Evolutionary conservation across 2,113 vertebrate genomes (phyloP).

Genomic region (Otocyon megalotis): DNA sequence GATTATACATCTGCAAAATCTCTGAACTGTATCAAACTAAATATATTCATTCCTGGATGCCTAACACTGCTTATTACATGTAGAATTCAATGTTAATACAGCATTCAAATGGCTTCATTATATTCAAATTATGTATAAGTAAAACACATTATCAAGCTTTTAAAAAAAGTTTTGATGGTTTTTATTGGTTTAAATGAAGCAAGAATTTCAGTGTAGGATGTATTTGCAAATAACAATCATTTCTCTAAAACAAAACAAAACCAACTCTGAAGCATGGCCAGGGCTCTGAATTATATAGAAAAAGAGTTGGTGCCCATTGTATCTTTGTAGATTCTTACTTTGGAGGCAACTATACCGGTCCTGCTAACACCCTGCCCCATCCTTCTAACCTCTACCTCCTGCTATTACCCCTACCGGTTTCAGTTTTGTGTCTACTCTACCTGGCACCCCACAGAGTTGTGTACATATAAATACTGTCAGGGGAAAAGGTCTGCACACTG

Average conservation of each 20-base stretch:
- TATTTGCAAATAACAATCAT: conserved; percentile 45
- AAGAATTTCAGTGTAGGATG: background rate
- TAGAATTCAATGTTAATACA: background rate
- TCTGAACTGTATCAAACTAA: background rate
- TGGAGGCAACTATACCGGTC: background rate
- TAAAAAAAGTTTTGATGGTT: background rate
- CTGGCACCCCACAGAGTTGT: background rate
- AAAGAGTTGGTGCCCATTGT: background rate
- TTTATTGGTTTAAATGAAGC: conserved; percentile 51
- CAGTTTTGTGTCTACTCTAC: background rate
- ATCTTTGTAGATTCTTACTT: background rate
- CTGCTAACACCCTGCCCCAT: background rate
- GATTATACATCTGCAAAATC: background rate
- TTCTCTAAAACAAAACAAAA: conserved; percentile 10
- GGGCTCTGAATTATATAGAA: background rate
- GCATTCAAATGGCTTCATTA: background rate
- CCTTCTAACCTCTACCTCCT: background rate
- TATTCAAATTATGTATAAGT: background rate
- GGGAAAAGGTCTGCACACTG: background rate
- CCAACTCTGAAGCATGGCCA: background rate
- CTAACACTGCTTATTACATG: background rate
- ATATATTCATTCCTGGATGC: conserved; percentile 19
- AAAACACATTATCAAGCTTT: background rate
- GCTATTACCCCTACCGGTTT: background rate
- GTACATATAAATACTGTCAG: background rate